Evolutionary conservation across 1,140 invertebrate species (phyloP), one percentile per base, ranked within the genome.

Genomic region (Zaprionus davidi): DNA sequence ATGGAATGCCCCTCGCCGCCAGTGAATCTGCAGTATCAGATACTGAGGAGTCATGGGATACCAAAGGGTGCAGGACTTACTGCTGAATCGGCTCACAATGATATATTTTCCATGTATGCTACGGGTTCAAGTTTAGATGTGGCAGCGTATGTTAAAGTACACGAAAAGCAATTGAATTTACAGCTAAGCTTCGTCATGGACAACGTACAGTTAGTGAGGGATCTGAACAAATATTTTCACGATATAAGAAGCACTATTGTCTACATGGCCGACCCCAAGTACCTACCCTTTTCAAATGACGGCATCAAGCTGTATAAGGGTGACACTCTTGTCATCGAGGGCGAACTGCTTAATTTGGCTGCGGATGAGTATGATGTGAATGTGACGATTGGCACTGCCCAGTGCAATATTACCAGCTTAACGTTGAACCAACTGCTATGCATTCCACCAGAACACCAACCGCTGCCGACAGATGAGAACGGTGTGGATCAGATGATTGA

Each of bases 1-100:
- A 99, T 99, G 97, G 96, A 98, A 92, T 99, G 98, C 92, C 97
- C 97, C 0, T 98, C 98, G 78, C 98, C 98, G 20, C 95, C 97
- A 3, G 95, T 98, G 5, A 96, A 96, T 90, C 82, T 93, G 28
- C 94, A 94, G 77, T 95, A 94, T 85, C 59, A 81, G 4, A 41
- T 66, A 1, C 41, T 84, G 11, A 84, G 73, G 53, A 59, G 49
- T 49, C 65, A 17, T 38, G 34, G 11, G 44, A 60, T 31, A 15
- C 9, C 17, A 60, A 46, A 15, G 13, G 34, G 65, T 56, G n/a
- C 31, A 3, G n/a, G 77, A 76, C 12, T 53, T n/a, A 58, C 79
- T 74, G 12, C 46, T 69, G 4, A 65, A 60, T 15, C 57, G 1
- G 22, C 46, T n/a, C 71, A 57, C 5, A 68, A 59, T 22, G 84